A percentile compares a stretch with the other conserved stretches of the same genome.
These are phyloP conservation scores for Synanthedon tipuliformis DNA, from an alignment of 2,888 invertebrate species.

Conservation along the genomic window DNA sequence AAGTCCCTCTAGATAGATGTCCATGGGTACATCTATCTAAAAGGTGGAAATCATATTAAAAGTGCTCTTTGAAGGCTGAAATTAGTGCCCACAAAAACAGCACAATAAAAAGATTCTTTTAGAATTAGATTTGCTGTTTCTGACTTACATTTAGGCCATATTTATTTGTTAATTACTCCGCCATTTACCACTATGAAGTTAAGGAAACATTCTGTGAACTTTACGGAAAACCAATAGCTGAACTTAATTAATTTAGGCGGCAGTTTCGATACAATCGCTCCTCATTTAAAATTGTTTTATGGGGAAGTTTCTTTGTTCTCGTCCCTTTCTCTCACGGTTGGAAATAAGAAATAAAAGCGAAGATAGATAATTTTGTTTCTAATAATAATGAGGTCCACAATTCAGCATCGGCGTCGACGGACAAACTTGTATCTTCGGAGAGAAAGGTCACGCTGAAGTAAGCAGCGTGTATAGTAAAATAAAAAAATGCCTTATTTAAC, in stretches of 20 bases:
- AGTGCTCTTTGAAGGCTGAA: no score
- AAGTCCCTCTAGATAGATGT: no score
- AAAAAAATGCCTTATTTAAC: background rate
- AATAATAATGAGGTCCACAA: slow-evolving; percentile 9
- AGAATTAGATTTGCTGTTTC: no score
- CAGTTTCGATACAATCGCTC: slow-evolving; percentile 17
- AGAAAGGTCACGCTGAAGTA: slow-evolving; percentile 4
- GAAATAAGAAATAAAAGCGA: slow-evolving; percentile 3
- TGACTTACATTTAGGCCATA: no score
- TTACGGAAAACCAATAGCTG: slow-evolving; percentile 21
- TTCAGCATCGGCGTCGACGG: slow-evolving; percentile 7
- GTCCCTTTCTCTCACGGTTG: slow-evolving; percentile 2
- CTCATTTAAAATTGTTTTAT: slow-evolving; percentile 24
- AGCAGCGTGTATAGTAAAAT: background rate
- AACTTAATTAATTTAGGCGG: slow-evolving; percentile 28
- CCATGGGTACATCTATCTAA: no score
- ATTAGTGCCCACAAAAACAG: no score
- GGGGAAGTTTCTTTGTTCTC: slow-evolving; percentile 12
- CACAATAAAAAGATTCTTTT: no score
- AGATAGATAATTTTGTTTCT: slow-evolving; percentile 11
- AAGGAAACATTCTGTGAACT: no score
- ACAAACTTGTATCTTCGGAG: slow-evolving; percentile 7
- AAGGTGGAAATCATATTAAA: no score
- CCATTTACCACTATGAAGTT: no score
- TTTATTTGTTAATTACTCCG: no score